Percentiles rank a stretch among this genome's conserved stretches.
Evolutionary conservation across 2,113 vertebrate genomes (phyloP).

Genomic region (Pseudorectes ferrugineus): DNA sequence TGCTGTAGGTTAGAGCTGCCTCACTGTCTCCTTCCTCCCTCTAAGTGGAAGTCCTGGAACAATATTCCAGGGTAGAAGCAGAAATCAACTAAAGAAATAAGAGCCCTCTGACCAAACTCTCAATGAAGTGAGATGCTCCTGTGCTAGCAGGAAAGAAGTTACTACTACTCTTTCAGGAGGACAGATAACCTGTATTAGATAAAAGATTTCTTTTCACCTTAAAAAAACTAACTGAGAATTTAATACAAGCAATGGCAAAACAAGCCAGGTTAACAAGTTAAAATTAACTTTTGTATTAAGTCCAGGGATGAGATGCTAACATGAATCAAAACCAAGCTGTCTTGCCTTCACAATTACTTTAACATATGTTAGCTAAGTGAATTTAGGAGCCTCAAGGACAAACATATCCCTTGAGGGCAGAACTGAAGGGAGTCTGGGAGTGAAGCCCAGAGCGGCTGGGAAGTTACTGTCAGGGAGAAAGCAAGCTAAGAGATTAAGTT

Average conservation of each 20-base stretch:
- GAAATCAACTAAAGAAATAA: neutral
- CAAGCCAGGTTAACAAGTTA: neutral
- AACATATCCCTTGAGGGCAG: neutral
- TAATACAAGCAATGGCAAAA: neutral
- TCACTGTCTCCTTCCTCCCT: neutral
- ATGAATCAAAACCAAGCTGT: neutral
- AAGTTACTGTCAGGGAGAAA: neutral
- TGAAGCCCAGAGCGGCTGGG: neutral
- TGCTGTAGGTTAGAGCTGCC: neutral
- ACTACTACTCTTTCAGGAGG: neutral
- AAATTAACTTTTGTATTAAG: neutral
- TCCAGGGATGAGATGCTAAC: neutral
- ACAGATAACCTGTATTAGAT: neutral
- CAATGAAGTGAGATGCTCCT: neutral
- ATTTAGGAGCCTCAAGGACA: neutral
- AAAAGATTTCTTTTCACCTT: neutral
- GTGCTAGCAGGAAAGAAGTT: neutral
- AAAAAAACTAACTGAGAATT: neutral
- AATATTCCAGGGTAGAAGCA: neutral
- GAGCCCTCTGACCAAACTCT: neutral
- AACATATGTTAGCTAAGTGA: neutral
- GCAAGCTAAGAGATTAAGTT: neutral
- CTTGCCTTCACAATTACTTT: neutral
- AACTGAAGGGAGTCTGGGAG: slow-evolving; percentile 6
- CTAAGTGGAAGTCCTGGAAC: neutral